A percentile compares a stretch with the other conserved stretches of the same genome.
phyloP scores from a whole-genome alignment of 2,797 vertebrate genomes.

The Ctenopoma kingsleyae region DNA sequence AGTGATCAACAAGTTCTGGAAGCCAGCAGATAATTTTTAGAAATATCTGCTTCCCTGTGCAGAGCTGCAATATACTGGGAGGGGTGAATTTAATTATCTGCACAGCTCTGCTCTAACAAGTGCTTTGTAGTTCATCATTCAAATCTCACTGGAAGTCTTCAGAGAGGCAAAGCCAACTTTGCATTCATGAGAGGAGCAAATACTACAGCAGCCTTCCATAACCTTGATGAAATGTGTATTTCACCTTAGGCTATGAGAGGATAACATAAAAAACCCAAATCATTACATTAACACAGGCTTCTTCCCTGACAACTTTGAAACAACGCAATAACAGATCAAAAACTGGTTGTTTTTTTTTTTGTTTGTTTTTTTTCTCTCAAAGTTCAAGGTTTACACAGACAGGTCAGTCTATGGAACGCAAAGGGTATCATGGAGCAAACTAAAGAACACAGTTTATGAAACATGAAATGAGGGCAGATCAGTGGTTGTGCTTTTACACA shows the following conservation, averaged over 20 bases:
- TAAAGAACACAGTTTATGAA: constrained; percentile 49
- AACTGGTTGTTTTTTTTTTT: constrained; percentile 42
- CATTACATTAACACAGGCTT: constrained; percentile 73
- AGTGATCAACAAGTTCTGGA: constrained; percentile 54
- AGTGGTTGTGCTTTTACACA: constrained; percentile 63
- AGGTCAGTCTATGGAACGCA: constrained; percentile 56
- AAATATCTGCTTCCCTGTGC: constrained; percentile 59
- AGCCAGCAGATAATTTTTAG: constrained; percentile 58
- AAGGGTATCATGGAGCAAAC: constrained; percentile 32
- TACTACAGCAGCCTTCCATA: constrained; percentile 74
- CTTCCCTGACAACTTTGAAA: constrained; percentile 75
- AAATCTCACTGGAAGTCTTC: constrained; percentile 81
- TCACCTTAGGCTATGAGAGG: constrained; percentile 81
- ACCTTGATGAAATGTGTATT: constrained; percentile 87
- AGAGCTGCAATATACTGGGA: constrained; percentile 47
- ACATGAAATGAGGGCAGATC: constrained; percentile 25
- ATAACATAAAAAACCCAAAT: constrained; percentile 74
- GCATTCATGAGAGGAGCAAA: constrained; percentile 80
- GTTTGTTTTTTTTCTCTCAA: constrained; percentile 18
- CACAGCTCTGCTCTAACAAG: constrained; percentile 73
- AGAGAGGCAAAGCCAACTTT: constrained; percentile 79
- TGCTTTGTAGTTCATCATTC: constrained; percentile 83
- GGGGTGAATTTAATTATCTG: constrained; percentile 77
- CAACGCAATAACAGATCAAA: constrained; percentile 70
- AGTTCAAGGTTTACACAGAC: constrained; percentile 50